A percentile compares a stretch with the other conserved stretches of the same genome.
These are phyloP conservation scores for Esox masquinongy DNA, from an alignment of 2,797 vertebrate genomes.

Conservation along the genomic window DNA sequence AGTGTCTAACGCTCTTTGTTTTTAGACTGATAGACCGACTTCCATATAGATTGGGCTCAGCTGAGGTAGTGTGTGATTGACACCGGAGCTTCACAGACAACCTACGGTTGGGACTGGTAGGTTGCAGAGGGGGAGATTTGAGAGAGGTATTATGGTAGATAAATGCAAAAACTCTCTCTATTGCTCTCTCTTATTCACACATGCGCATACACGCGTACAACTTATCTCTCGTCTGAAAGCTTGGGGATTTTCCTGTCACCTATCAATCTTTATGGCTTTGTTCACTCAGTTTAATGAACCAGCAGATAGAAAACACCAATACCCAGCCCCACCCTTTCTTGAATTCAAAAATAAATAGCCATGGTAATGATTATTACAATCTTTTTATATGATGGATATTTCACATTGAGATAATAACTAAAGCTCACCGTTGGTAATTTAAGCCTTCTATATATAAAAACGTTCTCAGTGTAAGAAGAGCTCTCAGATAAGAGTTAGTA, in stretches of 20 bases:
- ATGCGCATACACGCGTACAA: slow-evolving; percentile 3
- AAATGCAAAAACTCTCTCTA: neutral
- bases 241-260: neutral
- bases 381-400: neutral
- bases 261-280: slow-evolving; percentile 3
- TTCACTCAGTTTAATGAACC: neutral
- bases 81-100: slow-evolving; percentile 30
- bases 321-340: neutral
- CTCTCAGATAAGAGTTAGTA: neutral
- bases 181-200: neutral
- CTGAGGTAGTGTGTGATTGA: slow-evolving; percentile 50
- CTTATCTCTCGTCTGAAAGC: neutral
- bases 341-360: neutral
- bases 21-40: slow-evolving; percentile 33
- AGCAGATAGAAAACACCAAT: neutral
- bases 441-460: neutral
- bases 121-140: slow-evolving; percentile 1
- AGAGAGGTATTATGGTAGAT: slow-evolving; percentile 33
- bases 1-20: slow-evolving; percentile 39
- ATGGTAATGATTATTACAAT: neutral
- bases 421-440: neutral
- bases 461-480: neutral
- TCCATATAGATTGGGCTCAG: slow-evolving; percentile 56
- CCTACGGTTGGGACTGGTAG: slow-evolving; percentile 18
- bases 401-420: neutral